Percentiles rank a stretch among this genome's conserved stretches.
These are phyloP conservation scores for Phainopepla nitens DNA, from an alignment of 2,113 vertebrate genomes.

Conservation along the genomic window DNA sequence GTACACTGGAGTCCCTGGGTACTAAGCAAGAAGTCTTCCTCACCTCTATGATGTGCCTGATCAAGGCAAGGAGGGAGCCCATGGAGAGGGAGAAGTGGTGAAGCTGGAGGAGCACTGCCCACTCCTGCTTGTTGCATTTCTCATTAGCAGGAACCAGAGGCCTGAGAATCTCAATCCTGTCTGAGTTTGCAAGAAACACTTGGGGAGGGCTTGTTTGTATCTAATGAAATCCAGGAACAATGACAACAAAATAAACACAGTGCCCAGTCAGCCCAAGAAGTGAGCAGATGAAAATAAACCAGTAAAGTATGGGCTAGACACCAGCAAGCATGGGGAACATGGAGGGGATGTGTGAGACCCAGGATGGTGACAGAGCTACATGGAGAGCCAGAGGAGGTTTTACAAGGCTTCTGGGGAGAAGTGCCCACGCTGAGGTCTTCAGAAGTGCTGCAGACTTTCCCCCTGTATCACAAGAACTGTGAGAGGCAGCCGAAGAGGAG, in stretches of 20 bases:
- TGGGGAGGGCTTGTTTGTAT: background rate
- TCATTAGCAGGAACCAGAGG: background rate
- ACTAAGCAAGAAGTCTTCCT: background rate
- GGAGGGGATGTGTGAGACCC: background rate
- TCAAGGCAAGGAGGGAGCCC: background rate
- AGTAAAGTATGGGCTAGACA: background rate
- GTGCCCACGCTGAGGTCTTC: fast-evolving
- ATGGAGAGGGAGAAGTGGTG: background rate
- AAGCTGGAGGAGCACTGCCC: background rate
- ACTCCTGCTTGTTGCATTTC: background rate
- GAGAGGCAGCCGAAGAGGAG: background rate
- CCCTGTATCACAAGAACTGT: background rate
- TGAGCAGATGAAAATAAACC: background rate
- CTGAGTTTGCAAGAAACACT: background rate
- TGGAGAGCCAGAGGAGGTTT: background rate
- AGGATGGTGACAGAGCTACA: background rate
- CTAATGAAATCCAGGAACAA: background rate
- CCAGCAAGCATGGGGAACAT: background rate
- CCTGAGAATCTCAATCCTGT: background rate
- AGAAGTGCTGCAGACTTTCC: background rate
- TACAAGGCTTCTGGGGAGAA: background rate
- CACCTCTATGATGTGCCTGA: background rate
- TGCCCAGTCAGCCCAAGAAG: background rate
- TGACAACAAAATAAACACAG: background rate
- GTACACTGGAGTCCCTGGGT: background rate